Evolutionary conservation across 2,888 invertebrate species (phyloP), one percentile per base, ranked within the genome.

Genomic region (Abscondita cerata): DNA sequence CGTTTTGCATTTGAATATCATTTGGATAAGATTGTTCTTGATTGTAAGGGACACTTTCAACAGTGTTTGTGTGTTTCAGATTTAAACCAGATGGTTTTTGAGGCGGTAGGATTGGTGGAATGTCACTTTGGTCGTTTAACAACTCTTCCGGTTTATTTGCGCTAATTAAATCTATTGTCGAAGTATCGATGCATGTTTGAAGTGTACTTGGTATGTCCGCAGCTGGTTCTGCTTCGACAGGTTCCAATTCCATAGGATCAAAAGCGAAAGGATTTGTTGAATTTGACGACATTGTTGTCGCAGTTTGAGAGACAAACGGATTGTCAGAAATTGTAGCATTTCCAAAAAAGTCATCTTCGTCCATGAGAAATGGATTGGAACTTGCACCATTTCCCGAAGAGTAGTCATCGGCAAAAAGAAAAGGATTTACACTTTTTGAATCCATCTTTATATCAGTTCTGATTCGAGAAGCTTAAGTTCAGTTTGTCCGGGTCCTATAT

Each of bases 381-480:
- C 83, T 83, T 33, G 84, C 82, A 1, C 83, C 76, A 31, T 83
- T 81, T 2, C 84, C 80, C 20, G 83, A 82, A 1, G 80, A 77
- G 52, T 86, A 85, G 48, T 87, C 84, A 71, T 92, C 89, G 76
- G 86, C 86, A 82, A 91, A 90, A 56, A 93, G 81, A 76, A 93
- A 93, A 16, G 93, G 93, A 83, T 93, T 93, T 46, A 90, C 91
- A 13, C 83, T 81, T 68, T 81, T 83, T 1, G 72, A 70, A 16
- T 75, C 78, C 79, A 79, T 80, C 62, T 60, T 60, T 81, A 79
- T 68, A 84, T 83, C 71, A 93, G 83, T 78, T 94, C 92, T 51
- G 88, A 90, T 77, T 93, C 93, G 0, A 94, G 80, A 15, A 92
- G 77, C 74, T 91, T 91, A 0, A 93, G 78, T 79, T 93, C 93